Base-by-base conservation (phyloP, 2,113 vertebrate species). In the Mionectes macconnelli region DNA sequence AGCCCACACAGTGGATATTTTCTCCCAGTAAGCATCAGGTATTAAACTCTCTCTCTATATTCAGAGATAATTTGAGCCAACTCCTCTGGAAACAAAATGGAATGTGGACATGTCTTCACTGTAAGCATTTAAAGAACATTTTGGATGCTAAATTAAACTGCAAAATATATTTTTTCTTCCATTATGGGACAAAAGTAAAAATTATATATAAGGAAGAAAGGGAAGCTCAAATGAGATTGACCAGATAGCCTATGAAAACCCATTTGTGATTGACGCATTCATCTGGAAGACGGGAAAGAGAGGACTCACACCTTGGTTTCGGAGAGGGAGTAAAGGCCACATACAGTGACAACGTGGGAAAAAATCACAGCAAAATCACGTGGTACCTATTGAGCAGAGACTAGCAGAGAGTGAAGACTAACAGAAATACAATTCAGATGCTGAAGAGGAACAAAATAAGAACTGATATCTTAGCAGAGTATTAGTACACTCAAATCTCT, bases 21-120 rank as follows among this genome's bases (percentile, higher is more conserved):
- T 90, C 70, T 90, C 33, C 59, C 50, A n/a, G 60, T 73, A 92
- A 88, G 37, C 72, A 88, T 88, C 68, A 96, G 85, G 94, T 94
- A 86, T 76, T 94, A 95, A 88, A 50, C 75, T 76, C 31, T 83
- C 62, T 30, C 74, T 69, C 9, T 45, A 80, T 83, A 63, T 82
- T 87, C 40, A 60, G 66, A 93, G 49, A 79, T 84, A 93, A 94
- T 4, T 82, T 24, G 25, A 93, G 33, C 21, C 23, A 76, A 3
- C 17, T 93, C 76, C 83, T 60, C 88, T 37, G 55, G 72, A 93
- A 88, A 77, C 28, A 69, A 90, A 93, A 80, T 24, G 10, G 59
- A 90, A 92, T 50, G 64, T 30, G n/a, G 69, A 64, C 87, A 89
- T 87, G 87, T 87, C 84, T 70, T 91, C 60, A 76, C 27, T 78